Base-by-base conservation (phyloP, 2,797 vertebrate genomes). In the Percopsis omiscomaycus region DNA sequence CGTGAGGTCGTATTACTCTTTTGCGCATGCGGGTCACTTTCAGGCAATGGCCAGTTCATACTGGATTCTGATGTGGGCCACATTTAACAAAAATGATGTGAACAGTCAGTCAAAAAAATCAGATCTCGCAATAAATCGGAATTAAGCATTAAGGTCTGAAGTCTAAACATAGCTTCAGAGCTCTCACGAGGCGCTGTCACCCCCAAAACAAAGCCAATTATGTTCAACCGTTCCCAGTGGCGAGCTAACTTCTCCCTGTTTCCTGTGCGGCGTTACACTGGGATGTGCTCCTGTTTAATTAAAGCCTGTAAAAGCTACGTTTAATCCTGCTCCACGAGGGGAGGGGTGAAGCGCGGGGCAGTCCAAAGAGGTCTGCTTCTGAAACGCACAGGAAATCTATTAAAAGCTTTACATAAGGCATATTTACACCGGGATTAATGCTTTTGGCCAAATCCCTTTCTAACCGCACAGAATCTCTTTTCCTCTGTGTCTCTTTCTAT, bases 371-470 rank as follows among this genome's bases (percentile, higher is more conserved):
- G 74, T 75, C 74, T 71, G 61, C 67, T 82, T 81, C 85, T 77
- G 64, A 8, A 79, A 69, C 80, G 75, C 79, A 73, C 63, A 81
- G 81, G 77, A 87, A 84, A 84, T 81, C 72, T 86, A 81, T 83
- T 87, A 85, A 85, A 83, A 83, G 84, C 81, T 84, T 88, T 79
- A 78, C 68, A 72, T 70, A 77, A 83, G 67, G 55, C 70, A 68
- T 84, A 81, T 84, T 87, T 86, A 85, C 75, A 76, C 84, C 69
- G 58, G 64, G 32, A 74, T 71, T 48, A 22, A 37, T 61, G 53
- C 68, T 13, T 3, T 77, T 66, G 77, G 71, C 63, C 64, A 64
- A 79, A 67, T 74, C 75, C 55, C 53, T 42, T 1, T 71, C 59
- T 62, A 70, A 78, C 81, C 69, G 79, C 27, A 0, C 70, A 3